Conservation (phyloP, 2,888 invertebrate species). For the Phaonia tiefii region DNA sequence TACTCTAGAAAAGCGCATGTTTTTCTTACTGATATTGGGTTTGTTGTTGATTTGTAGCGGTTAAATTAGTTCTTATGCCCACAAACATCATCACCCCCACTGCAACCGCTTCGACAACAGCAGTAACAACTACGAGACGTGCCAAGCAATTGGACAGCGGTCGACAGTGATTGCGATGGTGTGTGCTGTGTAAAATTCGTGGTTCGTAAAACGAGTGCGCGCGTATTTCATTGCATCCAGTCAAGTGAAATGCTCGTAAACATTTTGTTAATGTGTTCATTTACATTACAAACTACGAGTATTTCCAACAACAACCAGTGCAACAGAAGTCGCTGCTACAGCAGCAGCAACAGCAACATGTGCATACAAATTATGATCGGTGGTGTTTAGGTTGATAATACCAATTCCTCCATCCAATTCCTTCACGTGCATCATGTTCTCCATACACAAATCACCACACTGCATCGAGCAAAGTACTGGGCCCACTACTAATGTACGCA, state of each 20-base stretch:
- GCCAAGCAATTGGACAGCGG: slow-evolving; percentile 23
- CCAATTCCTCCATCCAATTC: slow-evolving; percentile 49
- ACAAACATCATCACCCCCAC: slow-evolving; percentile 18
- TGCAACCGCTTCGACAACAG: not conserved
- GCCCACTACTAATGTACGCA: not conserved
- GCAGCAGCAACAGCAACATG: slow-evolving; percentile 49
- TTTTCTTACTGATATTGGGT: not conserved
- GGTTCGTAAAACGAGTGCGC: slow-evolving; percentile 1
- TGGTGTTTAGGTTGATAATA: slow-evolving; percentile 22
- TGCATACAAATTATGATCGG: slow-evolving; percentile 67
- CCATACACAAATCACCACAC: slow-evolving; percentile 31
- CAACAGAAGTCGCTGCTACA: not conserved
- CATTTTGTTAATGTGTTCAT: slow-evolving; percentile 65
- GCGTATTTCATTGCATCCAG: slow-evolving; percentile 43
- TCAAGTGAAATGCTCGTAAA: slow-evolving; percentile 64
- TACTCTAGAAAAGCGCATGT: slow-evolving; percentile 35
- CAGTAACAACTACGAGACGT: slow-evolving; percentile 6
- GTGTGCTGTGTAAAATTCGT: slow-evolving; percentile 12
- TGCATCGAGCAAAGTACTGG: too few relatives aligned
- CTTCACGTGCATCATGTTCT: slow-evolving; percentile 65
- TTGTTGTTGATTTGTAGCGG: slow-evolving; percentile 51
- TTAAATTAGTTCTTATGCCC: slow-evolving; percentile 59
- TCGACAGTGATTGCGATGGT: not conserved
- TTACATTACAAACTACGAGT: slow-evolving; percentile 66
- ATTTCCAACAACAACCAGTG: slow-evolving; percentile 23